Percentiles rank a stretch among this genome's conserved stretches.
phyloP scores from a whole-genome alignment of 2,113 vertebrate genomes.

The Herpetotheres cachinnans region DNA sequence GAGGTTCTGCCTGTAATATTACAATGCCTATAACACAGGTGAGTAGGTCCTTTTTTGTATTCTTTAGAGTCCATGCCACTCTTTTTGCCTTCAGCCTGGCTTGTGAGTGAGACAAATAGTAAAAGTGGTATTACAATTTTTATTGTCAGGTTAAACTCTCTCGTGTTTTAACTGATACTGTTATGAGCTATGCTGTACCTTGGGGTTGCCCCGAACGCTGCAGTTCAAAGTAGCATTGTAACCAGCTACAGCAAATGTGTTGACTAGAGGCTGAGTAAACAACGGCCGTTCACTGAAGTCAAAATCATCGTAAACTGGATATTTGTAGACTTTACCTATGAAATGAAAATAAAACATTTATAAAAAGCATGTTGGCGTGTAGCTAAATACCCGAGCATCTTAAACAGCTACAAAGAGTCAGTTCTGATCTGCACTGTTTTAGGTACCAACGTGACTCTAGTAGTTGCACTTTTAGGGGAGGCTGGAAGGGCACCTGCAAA shows the following conservation, averaged over 20 bases:
- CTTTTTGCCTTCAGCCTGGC: neutral
- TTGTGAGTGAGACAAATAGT: neutral
- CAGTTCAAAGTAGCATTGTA: slow-evolving; percentile 95
- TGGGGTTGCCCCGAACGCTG: slow-evolving; percentile 93
- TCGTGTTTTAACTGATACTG: rapidly evolving
- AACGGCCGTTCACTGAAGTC: slow-evolving; percentile 89
- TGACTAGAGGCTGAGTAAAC: slow-evolving; percentile 92
- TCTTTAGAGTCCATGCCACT: neutral
- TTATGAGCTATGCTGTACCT: slow-evolving; percentile 73
- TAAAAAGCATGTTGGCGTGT: neutral
- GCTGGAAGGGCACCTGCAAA: neutral
- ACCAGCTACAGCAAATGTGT: slow-evolving; percentile 89
- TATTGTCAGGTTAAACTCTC: neutral
- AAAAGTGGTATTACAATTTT: neutral
- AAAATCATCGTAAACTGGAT: slow-evolving; percentile 83
- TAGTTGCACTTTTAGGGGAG: neutral
- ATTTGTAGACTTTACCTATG: slow-evolving; percentile 87
- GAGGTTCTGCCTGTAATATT: neutral
- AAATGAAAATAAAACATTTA: neutral
- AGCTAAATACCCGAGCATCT: neutral
- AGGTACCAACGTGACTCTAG: rapidly evolving
- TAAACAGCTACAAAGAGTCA: neutral
- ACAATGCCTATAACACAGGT: neutral
- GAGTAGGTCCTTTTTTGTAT: neutral
- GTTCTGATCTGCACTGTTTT: neutral